Evolutionary conservation across 2,888 invertebrate genomes (phyloP), one percentile per base, ranked within the genome.

Genomic region (Nymphalis c-album): DNA sequence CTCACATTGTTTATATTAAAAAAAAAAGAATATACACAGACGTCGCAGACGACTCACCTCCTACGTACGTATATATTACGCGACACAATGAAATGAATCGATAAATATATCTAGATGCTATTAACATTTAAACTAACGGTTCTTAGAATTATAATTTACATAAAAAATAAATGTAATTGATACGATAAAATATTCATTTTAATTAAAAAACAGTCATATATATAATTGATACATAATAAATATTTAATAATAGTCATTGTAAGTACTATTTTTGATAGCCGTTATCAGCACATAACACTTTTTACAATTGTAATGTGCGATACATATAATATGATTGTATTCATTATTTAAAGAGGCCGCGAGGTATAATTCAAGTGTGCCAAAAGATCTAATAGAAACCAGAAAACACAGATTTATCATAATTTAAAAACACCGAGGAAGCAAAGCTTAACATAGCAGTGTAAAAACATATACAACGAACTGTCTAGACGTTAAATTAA

Each of bases 401-500:
- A 20, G 53, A 10, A 18, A 40, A 10, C 13, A 40, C 13, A 40
- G 4, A 40, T 40, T 40, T 13, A 40, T 40, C 40, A 40, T 40
- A 40, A 53, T 53, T 22, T 20, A 53, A 10, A 26, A 26, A 16
- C 53, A 5, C 18, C 18, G 10, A 40, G 57, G 18, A 57, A 57
- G 57, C n/a, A 57, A 55, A 35, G n/a, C 31, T 22, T 51, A 6
- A 13, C 22, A 51, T 22, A 51, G 20, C 8, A 20, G 50, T 26
- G 26, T 10, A 16, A 2, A 20, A 31, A 26, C 53, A 46, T 20
- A 40, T 18, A 7, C 26, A 60, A 47, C 35, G 22, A 22, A 53
- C 35, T 20, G 66, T 69, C 65, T 69, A 69, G 69, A 69, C 69
- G 55, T 20, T 62, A 48, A 69, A 66, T 66, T 66, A 63, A 58